phyloP scores from a whole-genome alignment of 2,888 invertebrate species.

The Stenoptilia bipunctidactyla region DNA sequence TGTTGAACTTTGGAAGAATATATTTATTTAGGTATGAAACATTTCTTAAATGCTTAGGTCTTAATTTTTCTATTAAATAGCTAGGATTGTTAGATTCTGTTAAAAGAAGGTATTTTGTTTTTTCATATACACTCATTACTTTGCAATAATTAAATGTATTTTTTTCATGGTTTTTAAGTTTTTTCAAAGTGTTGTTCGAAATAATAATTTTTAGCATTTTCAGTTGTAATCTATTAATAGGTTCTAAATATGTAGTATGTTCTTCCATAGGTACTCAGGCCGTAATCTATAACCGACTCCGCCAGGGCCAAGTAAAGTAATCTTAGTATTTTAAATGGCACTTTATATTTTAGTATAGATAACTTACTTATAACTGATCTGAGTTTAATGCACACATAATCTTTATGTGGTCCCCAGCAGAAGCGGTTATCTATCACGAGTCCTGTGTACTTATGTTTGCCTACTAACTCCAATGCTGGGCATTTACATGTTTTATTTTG shows the following conservation, averaged over 20 bases:
- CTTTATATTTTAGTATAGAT: conserved; percentile 2
- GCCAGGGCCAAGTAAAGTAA: background rate
- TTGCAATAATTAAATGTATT: conserved; percentile 1
- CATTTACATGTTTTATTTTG: background rate
- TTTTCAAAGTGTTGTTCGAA: background rate
- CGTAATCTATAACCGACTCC: conserved; percentile 2
- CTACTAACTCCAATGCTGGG: background rate
- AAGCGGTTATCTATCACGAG: conserved; percentile 3
- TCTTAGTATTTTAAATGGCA: conserved; percentile 1
- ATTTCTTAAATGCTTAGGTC: background rate
- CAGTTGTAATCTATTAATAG: conserved; percentile 1
- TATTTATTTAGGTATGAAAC: background rate
- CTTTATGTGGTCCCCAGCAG: conserved; percentile 4
- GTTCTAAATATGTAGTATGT: background rate
- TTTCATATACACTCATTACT: background rate
- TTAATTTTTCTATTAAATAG: background rate
- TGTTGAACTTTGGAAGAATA: background rate
- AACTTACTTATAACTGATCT: conserved; percentile 2
- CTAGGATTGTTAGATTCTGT: background rate
- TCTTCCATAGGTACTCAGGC: conserved; percentile 1
- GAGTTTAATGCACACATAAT: conserved; percentile 6
- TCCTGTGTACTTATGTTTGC: conserved; percentile 3
- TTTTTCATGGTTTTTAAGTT: background rate
- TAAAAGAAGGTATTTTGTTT: background rate
- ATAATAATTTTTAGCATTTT: conserved; percentile 2